phyloP scores from a whole-genome alignment of 2,113 vertebrate species.

The Procapra przewalskii region DNA sequence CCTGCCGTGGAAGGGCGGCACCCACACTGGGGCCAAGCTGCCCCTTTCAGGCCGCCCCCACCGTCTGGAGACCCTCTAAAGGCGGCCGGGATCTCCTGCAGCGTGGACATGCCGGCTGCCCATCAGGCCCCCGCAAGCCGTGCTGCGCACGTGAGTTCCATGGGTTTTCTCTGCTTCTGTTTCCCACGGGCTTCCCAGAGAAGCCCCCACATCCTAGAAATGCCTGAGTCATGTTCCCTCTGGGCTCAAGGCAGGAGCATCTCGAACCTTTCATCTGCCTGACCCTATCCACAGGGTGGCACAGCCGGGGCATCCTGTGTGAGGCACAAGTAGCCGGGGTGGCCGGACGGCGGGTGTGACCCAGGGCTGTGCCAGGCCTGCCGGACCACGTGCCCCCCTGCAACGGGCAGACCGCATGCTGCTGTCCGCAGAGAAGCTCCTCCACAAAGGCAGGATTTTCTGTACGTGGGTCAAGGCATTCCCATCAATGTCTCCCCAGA shows the following conservation, averaged over 20 bases:
- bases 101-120: rapidly evolving
- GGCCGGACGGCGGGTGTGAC: rapidly evolving
- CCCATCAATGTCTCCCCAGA: neutral
- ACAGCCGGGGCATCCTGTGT: neutral
- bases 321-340: neutral
- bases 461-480: neutral
- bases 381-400: rapidly evolving
- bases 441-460: neutral
- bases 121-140: rapidly evolving
- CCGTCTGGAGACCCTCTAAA: too few relatives aligned
- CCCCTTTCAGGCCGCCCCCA: rapidly evolving
- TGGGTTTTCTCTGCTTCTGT: neutral
- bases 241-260: neutral
- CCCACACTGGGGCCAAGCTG: neutral
- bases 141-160: rapidly evolving
- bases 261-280: neutral
- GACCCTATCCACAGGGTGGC: neutral
- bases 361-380: rapidly evolving
- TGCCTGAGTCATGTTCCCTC: neutral
- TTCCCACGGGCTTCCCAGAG: neutral
- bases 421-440: rapidly evolving
- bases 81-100: rapidly evolving
- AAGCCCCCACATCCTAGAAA: neutral
- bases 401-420: neutral
- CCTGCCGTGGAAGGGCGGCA: rapidly evolving